Base-by-base conservation (phyloP, 2,888 invertebrate genomes). In the Eristalis pertinax region DNA sequence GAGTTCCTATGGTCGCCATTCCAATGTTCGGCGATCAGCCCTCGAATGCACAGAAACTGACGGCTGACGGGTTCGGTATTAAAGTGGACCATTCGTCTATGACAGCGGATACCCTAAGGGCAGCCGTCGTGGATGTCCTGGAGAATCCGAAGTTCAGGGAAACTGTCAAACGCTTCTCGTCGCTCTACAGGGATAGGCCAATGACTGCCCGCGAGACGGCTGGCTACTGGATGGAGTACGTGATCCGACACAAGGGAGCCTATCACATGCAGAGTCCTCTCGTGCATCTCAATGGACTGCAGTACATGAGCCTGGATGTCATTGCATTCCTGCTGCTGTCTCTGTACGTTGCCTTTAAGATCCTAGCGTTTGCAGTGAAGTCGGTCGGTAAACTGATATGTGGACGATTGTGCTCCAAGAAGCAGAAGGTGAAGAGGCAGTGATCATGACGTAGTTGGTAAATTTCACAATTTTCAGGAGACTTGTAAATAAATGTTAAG, bases 21-120 rank as follows among this genome's bases (percentile, higher is more conserved):
- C 96, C 96, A 0, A 95, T 96, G 0, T 96, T 96, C 92, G 96
- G 96, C 90, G 96, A 96, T 91, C 96, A 96, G 91, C 96, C 96
- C 88, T 95, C 95, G 3, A 96, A 96, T 91, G 95, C 96, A 0
- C 95, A 95, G 0, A 96, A 96, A 92, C 95, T 96, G 0, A 95
- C 95, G 92, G 90, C 93, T 1, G 95, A 95, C 82, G 96, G 96
- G 8, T 89, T 79, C 50, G 89, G 88, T 4, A 22, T 87, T 2
- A 35, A 63, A 8, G 8, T 89, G 0, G 24, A 85, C 19, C 50
- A 50, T 10, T 26, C 24, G 1, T 69, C 58, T 2, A 60, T 89
- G 35, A 89, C 69, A 38, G 84, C 62, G 19, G 68, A 84, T 0
- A n/a, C 4, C 0, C 74, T 89, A 1, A 50, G 22, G 35, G n/a